Base-by-base conservation (phyloP, 2,888 invertebrate species). In the Barypeithes pellucidus region DNA sequence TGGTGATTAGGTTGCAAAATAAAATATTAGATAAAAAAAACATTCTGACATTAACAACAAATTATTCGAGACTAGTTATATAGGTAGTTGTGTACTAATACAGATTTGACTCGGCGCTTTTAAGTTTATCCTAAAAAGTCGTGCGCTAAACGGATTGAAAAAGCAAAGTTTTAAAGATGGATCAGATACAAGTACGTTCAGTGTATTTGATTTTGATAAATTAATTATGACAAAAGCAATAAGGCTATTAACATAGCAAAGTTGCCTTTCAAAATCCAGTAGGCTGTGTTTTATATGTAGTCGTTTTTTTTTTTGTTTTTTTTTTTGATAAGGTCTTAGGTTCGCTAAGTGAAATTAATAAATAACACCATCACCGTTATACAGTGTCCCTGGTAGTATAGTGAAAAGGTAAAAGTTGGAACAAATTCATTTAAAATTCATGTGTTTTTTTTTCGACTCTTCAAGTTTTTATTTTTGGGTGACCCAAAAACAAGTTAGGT, bases 191-290 rank as follows among this genome's bases (percentile, higher is more conserved):
- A 29, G 29, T 43, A 16, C 4, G 14, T 7, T 18, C 8, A 18
- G 47, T 47, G 20, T 47, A 20, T 47, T 47, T 47, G 20, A 47
- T 47, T 47, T 47, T 47, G 47, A 47, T 47, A 29, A 29, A 9
- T 29, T n/a, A 20, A 7, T 47, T 18, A 20, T 47, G 47, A 47
- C 47, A 20, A 20, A 47, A 47, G 47, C 47, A 47, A 47, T 47
- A 47, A 47, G 20, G 47, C 47, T 47, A 20, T 18, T 20, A 18
- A 20, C 18, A 20, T 20, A 47, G 47, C 47, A 20, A 47, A 20
- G 47, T 47, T 47, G 47, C 47, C 47, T 47, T 47, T n/a, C 18
- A 18, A 20, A 20, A 20, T 47, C 8, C 20, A 43, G 14, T 47
- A 47, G 47, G 47, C 47, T 47, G 47, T 47, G 20, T 47, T 18